Evolutionary conservation across 92 coral and sea anemone genomes (phyloP), one percentile per base, ranked within the genome.

Genomic region (Ricordea florida): DNA sequence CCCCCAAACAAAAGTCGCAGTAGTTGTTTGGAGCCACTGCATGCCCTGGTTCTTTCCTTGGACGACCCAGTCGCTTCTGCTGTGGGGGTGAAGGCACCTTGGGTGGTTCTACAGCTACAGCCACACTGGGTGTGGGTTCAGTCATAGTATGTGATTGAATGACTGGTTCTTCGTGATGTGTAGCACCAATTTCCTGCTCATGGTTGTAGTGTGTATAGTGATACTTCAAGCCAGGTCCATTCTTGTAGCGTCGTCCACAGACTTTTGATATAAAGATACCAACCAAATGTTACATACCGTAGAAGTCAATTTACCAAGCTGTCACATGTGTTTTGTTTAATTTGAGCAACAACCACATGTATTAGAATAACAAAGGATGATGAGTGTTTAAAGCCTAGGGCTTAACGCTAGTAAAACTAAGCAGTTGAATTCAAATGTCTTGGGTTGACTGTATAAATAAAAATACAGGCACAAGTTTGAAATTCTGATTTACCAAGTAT

Each of bases 1-100:
- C 97, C n/a, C 98, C 98, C 61, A 94, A 76, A 62, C 98, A 94
- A 47, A 94, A 94, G 68, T 94, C 98, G 69, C 98, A 94, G 62
- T 94, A 94, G 70, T 91, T 93, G 66, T 94, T 94, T 20, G 97
- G 97, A 17, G 97, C 86, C 11, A 76, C 90, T 16, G 52, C 85
- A 1, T 83, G 34, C 1, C 61, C 80, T n/a, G 84, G 70, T 17
- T 56, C 81, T 40, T 88, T 72, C 44, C 57, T 69, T 11, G 92
- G 85, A 1, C 91, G 87, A 6, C 84, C 91, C 0, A 80, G 94
- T 2, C 85, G 85, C 36, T 76, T 76, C 0, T 29, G 53, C 66
- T 76, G 82, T 0, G 90, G 84, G 5, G 73, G 74, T 0, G 87
- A 32, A 21, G 90, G 74, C 14, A 82, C 80, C 46, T 88, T 93